These are phyloP conservation scores for Erpornis zantholeuca DNA, from an alignment of 2,113 vertebrate species.

Conservation along the genomic window DNA sequence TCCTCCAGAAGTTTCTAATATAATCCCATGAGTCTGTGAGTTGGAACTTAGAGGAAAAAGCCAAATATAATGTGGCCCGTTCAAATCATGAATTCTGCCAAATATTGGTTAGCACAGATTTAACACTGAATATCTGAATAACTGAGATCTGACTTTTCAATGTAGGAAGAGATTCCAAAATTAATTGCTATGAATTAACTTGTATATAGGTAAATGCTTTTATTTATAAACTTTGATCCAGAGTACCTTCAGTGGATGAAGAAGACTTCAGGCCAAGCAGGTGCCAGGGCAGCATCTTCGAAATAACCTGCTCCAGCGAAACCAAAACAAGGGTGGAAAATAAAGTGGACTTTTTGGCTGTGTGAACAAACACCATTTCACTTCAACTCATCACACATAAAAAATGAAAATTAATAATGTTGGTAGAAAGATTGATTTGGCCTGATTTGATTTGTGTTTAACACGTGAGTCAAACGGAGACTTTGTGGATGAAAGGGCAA, in stretches of 20 bases:
- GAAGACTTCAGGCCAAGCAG: not conserved
- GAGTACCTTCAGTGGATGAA: not conserved
- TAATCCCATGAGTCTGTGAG: not conserved
- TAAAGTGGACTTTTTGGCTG: not conserved
- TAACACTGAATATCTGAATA: not conserved
- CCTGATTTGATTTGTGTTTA: not conserved
- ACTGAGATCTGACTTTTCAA: not conserved
- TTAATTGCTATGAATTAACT: not conserved
- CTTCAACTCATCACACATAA: not conserved
- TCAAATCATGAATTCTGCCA: not conserved
- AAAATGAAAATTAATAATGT: not conserved
- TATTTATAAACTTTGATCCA: not conserved
- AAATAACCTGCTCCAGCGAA: not conserved
- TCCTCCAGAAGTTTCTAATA: not conserved
- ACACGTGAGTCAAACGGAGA: not conserved
- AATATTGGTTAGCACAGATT: not conserved
- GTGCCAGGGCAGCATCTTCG: not conserved
- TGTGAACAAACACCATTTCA: not conserved
- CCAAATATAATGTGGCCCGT: not conserved
- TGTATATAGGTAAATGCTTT: not conserved
- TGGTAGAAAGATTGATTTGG: not conserved
- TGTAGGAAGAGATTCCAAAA: not conserved
- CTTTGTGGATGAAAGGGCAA: not conserved
- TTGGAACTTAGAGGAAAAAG: not conserved
- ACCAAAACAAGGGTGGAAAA: not conserved